Conservation (phyloP, 2,113 vertebrate genomes). For the Cathartes aura region DNA sequence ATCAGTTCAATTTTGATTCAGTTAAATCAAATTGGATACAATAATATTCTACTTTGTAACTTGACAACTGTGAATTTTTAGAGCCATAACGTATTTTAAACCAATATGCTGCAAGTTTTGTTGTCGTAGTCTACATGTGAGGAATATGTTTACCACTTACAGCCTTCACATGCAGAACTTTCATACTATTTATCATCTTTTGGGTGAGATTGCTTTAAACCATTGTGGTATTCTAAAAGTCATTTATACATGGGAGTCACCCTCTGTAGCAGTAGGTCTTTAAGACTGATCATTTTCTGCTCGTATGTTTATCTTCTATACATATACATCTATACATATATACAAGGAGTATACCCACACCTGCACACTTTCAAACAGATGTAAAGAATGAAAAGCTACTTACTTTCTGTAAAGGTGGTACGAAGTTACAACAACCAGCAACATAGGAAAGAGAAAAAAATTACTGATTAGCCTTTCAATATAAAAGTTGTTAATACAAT, state of each 20-base stretch:
- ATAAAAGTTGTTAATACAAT: not conserved
- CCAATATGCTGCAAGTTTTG: not conserved
- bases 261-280: not conserved
- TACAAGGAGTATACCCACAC: not conserved
- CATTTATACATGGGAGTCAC: not conserved
- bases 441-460: constrained; percentile 45
- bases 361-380: not conserved
- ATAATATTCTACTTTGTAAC: not conserved
- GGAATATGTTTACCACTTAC: not conserved
- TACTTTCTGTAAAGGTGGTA: constrained; percentile 77
- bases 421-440: constrained; percentile 49
- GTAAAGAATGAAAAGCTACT: constrained; percentile 51
- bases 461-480: constrained; percentile 42
- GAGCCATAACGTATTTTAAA: not conserved
- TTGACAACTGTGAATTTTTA: not conserved
- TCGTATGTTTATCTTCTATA: not conserved
- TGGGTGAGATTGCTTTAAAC: not conserved
- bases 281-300: not conserved
- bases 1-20: not conserved
- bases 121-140: not conserved
- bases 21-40: not conserved
- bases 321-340: not conserved
- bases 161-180: not conserved
- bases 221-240: not conserved
- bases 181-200: not conserved